Percentiles rank a stretch among this genome's conserved stretches.
Conservation (phyloP, 2,888 invertebrate species). For the Dynastes grantii region DNA sequence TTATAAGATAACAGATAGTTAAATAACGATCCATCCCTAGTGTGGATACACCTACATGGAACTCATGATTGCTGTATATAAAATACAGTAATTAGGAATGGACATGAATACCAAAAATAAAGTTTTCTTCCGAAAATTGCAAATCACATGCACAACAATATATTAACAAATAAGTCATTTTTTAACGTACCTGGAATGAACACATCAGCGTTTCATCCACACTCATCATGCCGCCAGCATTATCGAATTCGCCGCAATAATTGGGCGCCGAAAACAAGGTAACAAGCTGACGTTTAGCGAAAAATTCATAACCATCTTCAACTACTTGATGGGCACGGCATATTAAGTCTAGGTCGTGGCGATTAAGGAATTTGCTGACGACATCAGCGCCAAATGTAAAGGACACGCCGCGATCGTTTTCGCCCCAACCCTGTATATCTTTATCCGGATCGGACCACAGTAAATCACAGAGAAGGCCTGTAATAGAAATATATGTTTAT, state of each 20-base stretch:
- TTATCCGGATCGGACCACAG: conserved; percentile 99
- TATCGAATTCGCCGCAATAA: conserved; percentile 98
- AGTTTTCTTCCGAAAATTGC: too few species aligned
- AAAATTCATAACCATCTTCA: conserved; percentile 99
- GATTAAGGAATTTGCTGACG: conserved; percentile 95
- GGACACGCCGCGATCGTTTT: conserved; percentile 98
- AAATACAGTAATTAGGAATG: too few species aligned
- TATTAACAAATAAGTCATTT: too few species aligned
- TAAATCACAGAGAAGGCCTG: conserved; percentile 94
- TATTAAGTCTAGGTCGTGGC: conserved; percentile 97
- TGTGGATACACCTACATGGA: too few species aligned
- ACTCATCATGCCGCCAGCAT: conserved; percentile 99
- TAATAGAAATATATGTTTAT: background rate
- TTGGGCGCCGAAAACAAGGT: conserved; percentile 99
- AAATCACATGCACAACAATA: too few species aligned
- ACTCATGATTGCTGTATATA: too few species aligned
- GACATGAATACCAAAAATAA: too few species aligned
- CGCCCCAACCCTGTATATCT: conserved; percentile 95
- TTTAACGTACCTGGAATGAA: conserved; percentile 91
- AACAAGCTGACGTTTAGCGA: conserved; percentile 97
- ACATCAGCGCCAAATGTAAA: conserved; percentile 99
- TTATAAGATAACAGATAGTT: too few species aligned
- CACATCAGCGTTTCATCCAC: conserved; percentile 99
- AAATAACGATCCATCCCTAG: too few species aligned
- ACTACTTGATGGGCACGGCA: conserved; percentile 99